These are phyloP conservation scores for Pluvianellus socialis DNA, from an alignment of 2,113 vertebrate genomes.

Conservation along the genomic window DNA sequence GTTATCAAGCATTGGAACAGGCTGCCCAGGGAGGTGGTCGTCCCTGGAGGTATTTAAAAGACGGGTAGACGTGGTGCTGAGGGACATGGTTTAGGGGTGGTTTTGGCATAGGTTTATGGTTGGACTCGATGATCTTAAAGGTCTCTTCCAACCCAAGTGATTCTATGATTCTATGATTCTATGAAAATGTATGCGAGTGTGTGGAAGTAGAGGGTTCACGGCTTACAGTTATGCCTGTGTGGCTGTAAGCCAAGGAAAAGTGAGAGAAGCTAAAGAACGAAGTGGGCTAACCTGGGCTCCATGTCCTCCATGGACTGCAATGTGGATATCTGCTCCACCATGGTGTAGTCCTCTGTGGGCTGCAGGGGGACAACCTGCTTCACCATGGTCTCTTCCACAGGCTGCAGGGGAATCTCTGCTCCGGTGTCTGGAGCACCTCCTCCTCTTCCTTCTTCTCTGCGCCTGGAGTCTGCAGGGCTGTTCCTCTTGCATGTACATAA, in stretches of 20 bases:
- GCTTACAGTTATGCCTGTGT: not conserved
- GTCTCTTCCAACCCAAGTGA: too few relatives aligned
- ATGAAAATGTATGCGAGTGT: not conserved
- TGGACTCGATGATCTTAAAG: too few relatives aligned
- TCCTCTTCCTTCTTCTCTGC: not conserved
- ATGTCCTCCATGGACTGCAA: not conserved
- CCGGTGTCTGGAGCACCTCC: accelerated
- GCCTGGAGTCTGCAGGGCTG: not conserved
- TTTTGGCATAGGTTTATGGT: too few relatives aligned
- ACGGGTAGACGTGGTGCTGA: too few relatives aligned
- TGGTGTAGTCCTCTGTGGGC: not conserved
- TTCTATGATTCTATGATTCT: too few relatives aligned
- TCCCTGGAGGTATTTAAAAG: too few relatives aligned
- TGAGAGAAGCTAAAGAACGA: not conserved
- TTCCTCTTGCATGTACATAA: not conserved
- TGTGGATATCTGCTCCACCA: not conserved
- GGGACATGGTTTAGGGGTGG: too few relatives aligned
- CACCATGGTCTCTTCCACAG: too few relatives aligned
- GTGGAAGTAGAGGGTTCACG: not conserved
- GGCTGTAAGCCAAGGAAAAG: not conserved
- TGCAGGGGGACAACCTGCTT: not conserved
- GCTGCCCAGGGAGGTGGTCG: too few relatives aligned
- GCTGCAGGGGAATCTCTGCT: not conserved
- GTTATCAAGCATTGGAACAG: too few relatives aligned
- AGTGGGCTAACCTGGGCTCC: not conserved